phyloP scores from a whole-genome alignment of 2,888 invertebrate genomes.

The Pyralis farinalis region DNA sequence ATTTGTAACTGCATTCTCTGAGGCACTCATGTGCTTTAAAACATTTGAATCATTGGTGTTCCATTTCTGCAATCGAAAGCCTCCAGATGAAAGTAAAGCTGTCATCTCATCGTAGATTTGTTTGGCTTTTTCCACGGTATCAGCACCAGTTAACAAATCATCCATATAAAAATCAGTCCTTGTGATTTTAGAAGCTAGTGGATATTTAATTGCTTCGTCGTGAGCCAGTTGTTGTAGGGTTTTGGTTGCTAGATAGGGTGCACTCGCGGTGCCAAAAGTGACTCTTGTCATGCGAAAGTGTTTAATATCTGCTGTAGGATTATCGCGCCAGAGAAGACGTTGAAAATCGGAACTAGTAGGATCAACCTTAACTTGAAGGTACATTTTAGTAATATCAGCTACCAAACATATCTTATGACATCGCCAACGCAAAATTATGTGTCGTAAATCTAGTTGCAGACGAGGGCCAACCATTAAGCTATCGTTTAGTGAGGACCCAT shows the following conservation, averaged over 20 bases:
- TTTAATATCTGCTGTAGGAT: not conserved
- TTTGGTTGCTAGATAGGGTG: too few species aligned
- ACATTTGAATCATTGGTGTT: not conserved
- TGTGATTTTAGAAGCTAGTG: too few species aligned
- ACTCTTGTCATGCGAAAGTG: conserved; percentile 7
- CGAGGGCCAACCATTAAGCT: conserved; percentile 19
- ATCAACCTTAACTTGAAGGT: conserved; percentile 13
- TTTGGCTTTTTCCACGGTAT: too few species aligned
- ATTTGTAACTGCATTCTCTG: too few species aligned
- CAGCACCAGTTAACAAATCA: too few species aligned
- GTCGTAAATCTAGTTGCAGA: conserved; percentile 21
- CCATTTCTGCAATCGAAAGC: too few species aligned
- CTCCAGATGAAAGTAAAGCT: not conserved
- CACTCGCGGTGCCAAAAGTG: conserved; percentile 11
- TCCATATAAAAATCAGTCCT: too few species aligned
- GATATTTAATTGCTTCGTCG: conserved; percentile 1
- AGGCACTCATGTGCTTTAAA: too few species aligned
- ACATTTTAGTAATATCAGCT: conserved; percentile 29
- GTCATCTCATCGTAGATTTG: not conserved
- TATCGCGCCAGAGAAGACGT: conserved; percentile 13
- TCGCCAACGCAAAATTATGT: conserved; percentile 21
- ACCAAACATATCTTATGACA: conserved; percentile 7
- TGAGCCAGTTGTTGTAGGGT: conserved; percentile 1
- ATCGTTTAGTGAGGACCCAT: conserved; percentile 19
- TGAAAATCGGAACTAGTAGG: conserved; percentile 10